Base-by-base conservation (phyloP, 2,797 vertebrate genomes). In the Pipistrellus kuhlii region DNA sequence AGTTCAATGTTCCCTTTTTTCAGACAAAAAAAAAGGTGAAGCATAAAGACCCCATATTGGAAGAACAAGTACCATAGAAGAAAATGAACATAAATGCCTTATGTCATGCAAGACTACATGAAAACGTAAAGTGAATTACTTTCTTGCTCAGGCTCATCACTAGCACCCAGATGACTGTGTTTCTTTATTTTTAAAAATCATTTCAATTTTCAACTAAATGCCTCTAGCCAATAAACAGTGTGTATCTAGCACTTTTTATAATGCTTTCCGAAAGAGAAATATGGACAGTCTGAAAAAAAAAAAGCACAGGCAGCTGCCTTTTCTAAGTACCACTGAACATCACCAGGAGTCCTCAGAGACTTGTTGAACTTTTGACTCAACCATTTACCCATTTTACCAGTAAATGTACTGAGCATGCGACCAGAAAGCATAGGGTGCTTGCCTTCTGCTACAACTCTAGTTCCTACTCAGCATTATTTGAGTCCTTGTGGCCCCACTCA, bases 151-250 rank as follows among this genome's bases (percentile, higher is more conserved):
- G 51, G 53, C 35, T 87, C 86, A 62, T 85, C 73, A 55, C 80
- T 80, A 55, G 38, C 57, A 41, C 92, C 91, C 94, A 94, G 51
- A 96, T 76, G 94, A 95, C 38, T 93, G 25, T 94, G 84, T 81
- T 94, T 92, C 84, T 95, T 2, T 72, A 57, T 71, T 94, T 95
- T 96, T 85, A 93, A 97, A 95, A 96, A 94, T 96, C 92, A 94
- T 77, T 96, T 96, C 73, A 68, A 95, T 96, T 97, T 95, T 96
- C 88, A 87, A 83, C 88, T 85, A 92, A 91, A 94, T 85, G 88
- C 82, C 0, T 0, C 62, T 87, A 85, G 84, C 69, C 92, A 96
- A 94, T 85, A 94, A 94, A 93, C 84, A 85, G 59, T 78, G 35
- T 81, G 27, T 94, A 57, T 89, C 62, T 82, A 72, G 25, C 88